A percentile compares a stretch with the other conserved stretches of the same genome.
These are phyloP conservation scores for Chymomyza fuscimana DNA, from an alignment of 2,888 invertebrate genomes.

Conservation along the genomic window DNA sequence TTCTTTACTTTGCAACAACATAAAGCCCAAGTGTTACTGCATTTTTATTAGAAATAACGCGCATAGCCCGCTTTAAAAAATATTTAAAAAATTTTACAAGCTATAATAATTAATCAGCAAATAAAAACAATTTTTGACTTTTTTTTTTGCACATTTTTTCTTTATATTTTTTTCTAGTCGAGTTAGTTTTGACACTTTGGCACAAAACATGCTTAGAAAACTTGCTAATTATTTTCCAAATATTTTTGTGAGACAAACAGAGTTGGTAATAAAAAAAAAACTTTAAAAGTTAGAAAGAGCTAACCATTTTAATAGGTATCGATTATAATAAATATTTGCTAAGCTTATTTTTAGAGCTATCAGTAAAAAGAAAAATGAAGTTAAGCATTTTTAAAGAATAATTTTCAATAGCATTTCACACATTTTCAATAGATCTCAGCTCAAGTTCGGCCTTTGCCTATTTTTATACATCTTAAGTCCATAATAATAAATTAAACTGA, in stretches of 20 bases:
- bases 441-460: background rate
- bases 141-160: background rate
- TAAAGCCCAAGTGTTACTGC: too few relatives aligned
- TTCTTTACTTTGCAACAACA: background rate
- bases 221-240: constrained; percentile 52
- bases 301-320: background rate
- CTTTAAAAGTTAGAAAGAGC: background rate
- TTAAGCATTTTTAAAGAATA: background rate
- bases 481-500: background rate
- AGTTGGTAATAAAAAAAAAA: background rate
- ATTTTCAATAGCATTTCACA: background rate
- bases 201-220: constrained; percentile 19
- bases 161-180: background rate
- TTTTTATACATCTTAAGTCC: background rate
- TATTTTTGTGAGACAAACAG: constrained; percentile 20
- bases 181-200: constrained; percentile 52
- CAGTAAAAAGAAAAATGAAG: background rate
- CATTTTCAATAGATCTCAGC: background rate
- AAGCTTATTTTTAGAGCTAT: background rate
- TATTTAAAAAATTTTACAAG: background rate
- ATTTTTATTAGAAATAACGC: background rate
- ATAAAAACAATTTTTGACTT: background rate
- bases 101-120: too few relatives aligned
- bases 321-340: background rate
- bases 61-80: background rate